A percentile compares a stretch with the other conserved stretches of the same genome.
Conservation (phyloP, 53 echinoderm and acorn worm species). For the Apostichopus leukothele region DNA sequence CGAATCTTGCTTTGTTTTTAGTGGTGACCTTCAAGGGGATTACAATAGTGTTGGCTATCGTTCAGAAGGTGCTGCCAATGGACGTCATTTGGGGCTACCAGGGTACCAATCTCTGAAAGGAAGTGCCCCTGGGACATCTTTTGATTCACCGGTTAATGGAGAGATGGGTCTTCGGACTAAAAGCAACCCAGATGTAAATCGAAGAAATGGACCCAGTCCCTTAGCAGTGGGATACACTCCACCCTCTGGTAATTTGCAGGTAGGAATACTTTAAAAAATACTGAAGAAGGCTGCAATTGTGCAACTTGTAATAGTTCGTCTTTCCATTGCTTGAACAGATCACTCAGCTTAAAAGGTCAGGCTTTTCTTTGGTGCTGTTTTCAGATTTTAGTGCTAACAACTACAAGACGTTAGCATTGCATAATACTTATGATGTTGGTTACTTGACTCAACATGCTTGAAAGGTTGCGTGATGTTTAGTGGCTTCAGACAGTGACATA, state of each 20-base stretch:
- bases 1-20: background rate
- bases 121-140: background rate
- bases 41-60: background rate
- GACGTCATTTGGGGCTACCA: constrained; percentile 7
- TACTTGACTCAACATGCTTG: too few species aligned
- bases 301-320: too few species aligned
- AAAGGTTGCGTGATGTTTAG: too few species aligned
- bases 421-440: too few species aligned
- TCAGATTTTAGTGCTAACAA: too few species aligned
- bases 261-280: background rate
- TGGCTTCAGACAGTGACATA: too few species aligned
- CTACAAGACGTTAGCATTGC: too few species aligned
- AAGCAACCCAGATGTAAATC: constrained; percentile 60
- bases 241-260: constrained; percentile 39
- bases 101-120: constrained; percentile 2
- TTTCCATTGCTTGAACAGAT: too few species aligned
- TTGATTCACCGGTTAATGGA: constrained; percentile 53
- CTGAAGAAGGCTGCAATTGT: too few species aligned
- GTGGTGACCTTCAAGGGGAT: constrained; percentile 36
- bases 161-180: constrained; percentile 54
- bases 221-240: constrained; percentile 31
- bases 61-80: background rate
- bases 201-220: constrained; percentile 30
- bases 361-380: too few species aligned
- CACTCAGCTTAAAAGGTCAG: too few species aligned